phyloP scores from a whole-genome alignment of 2,888 invertebrate species.

The Agrochola circellaris region DNA sequence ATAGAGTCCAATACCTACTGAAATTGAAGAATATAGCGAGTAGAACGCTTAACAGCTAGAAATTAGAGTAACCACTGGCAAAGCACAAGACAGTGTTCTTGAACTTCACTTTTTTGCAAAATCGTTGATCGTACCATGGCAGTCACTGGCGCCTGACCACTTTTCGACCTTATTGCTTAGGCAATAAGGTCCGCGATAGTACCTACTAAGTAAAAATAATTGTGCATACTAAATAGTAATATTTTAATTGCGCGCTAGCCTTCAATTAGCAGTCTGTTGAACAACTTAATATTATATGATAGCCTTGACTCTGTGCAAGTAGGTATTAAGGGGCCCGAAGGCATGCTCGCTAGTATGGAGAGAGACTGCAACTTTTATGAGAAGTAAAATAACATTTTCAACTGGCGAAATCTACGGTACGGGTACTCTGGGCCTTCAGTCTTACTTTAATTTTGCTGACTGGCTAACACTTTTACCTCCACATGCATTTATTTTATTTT shows the following conservation, averaged over 20 bases:
- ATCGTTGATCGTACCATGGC: background rate
- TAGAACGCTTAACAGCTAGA: background rate
- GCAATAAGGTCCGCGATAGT: no score
- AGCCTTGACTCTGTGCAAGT: constrained; percentile 43
- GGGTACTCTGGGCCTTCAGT: no score
- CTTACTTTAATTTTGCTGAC: no score
- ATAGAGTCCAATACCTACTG: background rate
- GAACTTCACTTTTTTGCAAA: background rate
- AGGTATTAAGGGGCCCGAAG: constrained; percentile 44
- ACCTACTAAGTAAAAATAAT: constrained; percentile 15
- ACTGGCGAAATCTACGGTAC: no score
- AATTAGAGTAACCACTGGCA: background rate
- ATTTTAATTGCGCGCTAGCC: constrained; percentile 44
- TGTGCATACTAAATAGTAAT: constrained; percentile 39
- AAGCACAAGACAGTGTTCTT: no score
- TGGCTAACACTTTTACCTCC: no score
- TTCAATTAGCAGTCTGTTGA: constrained; percentile 57
- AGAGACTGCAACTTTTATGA: background rate
- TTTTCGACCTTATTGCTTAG: no score
- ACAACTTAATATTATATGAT: constrained; percentile 57
- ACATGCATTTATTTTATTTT: no score
- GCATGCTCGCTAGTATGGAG: constrained; percentile 48
- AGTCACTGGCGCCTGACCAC: no score
- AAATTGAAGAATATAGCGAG: background rate
- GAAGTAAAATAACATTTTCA: no score